These are phyloP conservation scores for Zaprionus ghesquierei DNA, from an alignment of 1,140 invertebrate genomes.

Conservation along the genomic window DNA sequence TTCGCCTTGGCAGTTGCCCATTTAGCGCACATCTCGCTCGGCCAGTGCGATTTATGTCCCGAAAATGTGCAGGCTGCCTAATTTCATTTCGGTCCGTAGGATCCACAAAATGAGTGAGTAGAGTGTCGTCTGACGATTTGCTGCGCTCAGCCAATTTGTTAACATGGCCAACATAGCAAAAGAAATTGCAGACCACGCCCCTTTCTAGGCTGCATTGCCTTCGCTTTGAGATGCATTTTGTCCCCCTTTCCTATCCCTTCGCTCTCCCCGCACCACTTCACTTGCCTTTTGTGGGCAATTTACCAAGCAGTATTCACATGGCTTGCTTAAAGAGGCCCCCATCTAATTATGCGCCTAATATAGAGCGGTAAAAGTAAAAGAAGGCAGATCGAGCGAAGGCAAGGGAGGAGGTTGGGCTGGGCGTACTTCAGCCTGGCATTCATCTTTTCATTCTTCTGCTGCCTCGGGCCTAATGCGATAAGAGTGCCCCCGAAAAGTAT, in stretches of 20 bases:
- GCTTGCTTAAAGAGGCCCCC: not conserved
- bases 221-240: not conserved
- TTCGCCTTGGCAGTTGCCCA: slow-evolving; percentile 17
- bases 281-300: not conserved
- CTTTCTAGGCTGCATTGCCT: not conserved
- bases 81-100: slow-evolving; percentile 27
- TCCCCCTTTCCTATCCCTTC: not conserved
- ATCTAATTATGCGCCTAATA: not conserved
- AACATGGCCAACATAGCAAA: not conserved
- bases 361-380: not conserved
- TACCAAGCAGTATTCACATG: not conserved
- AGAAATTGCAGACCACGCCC: not conserved
- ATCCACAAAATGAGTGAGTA: not conserved
- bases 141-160: not conserved
- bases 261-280: not conserved
- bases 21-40: not conserved
- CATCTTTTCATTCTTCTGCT: not conserved
- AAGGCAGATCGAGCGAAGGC: not conserved
- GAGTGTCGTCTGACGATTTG: not conserved
- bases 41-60: slow-evolving; percentile 56
- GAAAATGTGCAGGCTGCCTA: slow-evolving; percentile 55
- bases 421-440: not conserved
- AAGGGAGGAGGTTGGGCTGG: not conserved
- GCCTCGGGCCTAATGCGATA: slow-evolving; percentile 53
- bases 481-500: slow-evolving; percentile 54